Evolutionary conservation across 2,113 vertebrate species (phyloP).

Genomic region (Atractosteus spatula): DNA sequence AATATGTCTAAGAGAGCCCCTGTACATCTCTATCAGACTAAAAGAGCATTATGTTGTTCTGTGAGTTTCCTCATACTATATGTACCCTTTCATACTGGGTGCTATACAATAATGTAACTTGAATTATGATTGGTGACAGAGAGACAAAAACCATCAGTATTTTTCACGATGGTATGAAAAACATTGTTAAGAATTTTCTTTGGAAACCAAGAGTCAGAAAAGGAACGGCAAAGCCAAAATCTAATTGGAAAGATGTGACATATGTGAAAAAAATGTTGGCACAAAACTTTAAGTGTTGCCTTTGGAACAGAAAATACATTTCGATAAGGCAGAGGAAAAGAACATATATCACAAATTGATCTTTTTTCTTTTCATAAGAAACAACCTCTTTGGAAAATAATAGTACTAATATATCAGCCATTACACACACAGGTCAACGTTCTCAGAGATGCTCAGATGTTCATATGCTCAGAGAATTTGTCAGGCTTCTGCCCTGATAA

Average conservation of each 20-base stretch:
- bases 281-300: background rate
- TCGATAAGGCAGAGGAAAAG: conserved; percentile 14
- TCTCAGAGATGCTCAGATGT: no score
- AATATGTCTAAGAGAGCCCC: no score
- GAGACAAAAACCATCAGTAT: background rate
- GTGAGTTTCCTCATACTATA: no score
- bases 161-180: background rate
- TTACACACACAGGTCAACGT: no score
- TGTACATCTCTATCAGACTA: no score
- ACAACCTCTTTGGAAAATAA: no score
- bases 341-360: background rate
- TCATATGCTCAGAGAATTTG: no score
- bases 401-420: no score
- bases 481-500: no score
- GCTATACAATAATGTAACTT: background rate
- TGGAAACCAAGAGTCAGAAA: background rate
- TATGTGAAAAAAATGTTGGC: background rate
- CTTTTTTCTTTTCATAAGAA: no score
- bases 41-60: no score
- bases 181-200: background rate
- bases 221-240: background rate
- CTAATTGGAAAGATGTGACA: conserved; percentile 20
- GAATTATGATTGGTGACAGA: background rate
- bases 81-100: no score
- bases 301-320: conserved; percentile 10